Percentiles rank a stretch among this genome's conserved stretches.
phyloP scores from a whole-genome alignment of 2,797 vertebrate genomes.

The Monodelphis domestica region DNA sequence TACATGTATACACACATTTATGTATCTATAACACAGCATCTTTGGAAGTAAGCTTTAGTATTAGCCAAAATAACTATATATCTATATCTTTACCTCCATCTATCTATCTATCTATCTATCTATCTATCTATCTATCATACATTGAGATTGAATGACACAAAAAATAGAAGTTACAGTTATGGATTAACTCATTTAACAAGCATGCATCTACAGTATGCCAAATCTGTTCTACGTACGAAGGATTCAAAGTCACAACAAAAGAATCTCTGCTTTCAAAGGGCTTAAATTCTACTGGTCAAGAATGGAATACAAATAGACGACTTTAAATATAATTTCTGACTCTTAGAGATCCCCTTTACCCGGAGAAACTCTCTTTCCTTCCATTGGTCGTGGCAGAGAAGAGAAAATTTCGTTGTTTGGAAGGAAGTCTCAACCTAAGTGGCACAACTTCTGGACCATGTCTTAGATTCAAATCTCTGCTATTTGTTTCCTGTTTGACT shows the following conservation, averaged over 20 bases:
- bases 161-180: constrained; percentile 32
- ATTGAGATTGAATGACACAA: constrained; percentile 50
- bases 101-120: too few species aligned
- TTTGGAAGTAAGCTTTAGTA: constrained; percentile 55
- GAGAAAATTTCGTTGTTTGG: not conserved
- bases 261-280: not conserved
- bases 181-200: constrained; percentile 8
- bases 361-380: not conserved
- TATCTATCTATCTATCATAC: too few species aligned
- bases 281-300: constrained; percentile 22
- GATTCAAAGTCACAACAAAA: not conserved
- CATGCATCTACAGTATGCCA: not conserved
- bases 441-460: not conserved
- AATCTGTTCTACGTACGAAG: not conserved
- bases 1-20: too few species aligned
- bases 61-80: constrained; percentile 55
- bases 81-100: too few species aligned
- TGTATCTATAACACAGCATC: constrained; percentile 31
- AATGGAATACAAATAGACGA: constrained; percentile 12
- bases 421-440: not conserved
- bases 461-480: not conserved
- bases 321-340: not conserved
- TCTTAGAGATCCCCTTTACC: not conserved
- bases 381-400: not conserved
- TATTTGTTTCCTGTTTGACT: not conserved